Conservation (phyloP, 2,888 invertebrate species). For the Micropterix aruncella region DNA sequence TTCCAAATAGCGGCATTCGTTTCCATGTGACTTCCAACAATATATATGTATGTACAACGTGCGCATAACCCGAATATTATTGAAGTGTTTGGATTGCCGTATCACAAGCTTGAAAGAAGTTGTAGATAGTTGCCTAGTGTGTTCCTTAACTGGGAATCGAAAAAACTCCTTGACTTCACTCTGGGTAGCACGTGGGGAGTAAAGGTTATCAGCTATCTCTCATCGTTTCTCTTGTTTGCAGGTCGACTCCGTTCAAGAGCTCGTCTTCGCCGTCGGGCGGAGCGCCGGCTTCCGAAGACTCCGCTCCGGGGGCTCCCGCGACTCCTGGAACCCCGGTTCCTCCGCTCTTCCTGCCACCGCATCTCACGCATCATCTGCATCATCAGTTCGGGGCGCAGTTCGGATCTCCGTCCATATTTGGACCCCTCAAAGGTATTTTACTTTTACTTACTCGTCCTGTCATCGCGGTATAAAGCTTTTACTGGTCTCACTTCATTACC, state of each 20-base stretch:
- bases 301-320: slow-evolving; percentile 15
- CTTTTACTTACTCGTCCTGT: neutral
- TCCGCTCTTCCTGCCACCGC: slow-evolving; percentile 73
- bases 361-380: slow-evolving; percentile 53
- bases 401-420: slow-evolving; percentile 60
- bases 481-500: neutral
- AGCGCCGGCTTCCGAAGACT: slow-evolving; percentile 35
- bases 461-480: neutral
- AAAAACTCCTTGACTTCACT: no score
- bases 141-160: no score
- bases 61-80: no score
- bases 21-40: no score
- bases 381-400: slow-evolving; percentile 49
- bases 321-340: slow-evolving; percentile 42
- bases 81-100: no score
- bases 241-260: neutral
- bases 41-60: no score
- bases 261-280: slow-evolving; percentile 15
- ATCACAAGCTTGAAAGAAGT: no score
- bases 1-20: no score
- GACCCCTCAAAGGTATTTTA: slow-evolving; percentile 58
- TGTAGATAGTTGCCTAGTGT: no score
- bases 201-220: no score
- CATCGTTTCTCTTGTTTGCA: no score
- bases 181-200: no score